Base-by-base conservation (phyloP, 2,113 vertebrate genomes). In the Gopherus flavomarginatus region DNA sequence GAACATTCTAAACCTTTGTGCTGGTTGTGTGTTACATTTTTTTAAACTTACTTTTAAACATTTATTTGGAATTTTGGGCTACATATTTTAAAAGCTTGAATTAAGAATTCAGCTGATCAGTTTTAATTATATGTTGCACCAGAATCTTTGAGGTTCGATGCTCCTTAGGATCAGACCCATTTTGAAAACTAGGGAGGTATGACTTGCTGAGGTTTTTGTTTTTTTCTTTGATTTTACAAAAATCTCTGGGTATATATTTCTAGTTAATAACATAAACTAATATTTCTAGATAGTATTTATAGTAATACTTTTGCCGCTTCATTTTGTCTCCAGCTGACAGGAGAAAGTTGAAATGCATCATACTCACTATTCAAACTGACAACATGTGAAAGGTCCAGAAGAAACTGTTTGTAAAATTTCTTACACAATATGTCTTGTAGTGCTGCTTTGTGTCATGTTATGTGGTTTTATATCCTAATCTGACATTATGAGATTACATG, bases 361-460 rank as follows among this genome's bases (percentile, higher is more conserved):
- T 75, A 93, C 85, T 96, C 96, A 85, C 96, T 94, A 83, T 87
- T 97, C 96, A 94, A 95, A 94, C 94, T 91, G 96, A 96, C 97
- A 96, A 96, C 90, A 97, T 13, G 54, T 91, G 96, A 98, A 95
- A 83, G 87, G 42, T 92, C 86, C 91, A 91, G 94, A 94, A 97
- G 94, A 97, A 96, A 97, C 89, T 94, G 95, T 95, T 97, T 97
- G 89, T 91, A 94, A 94, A 86, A 95, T 97, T 96, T 95, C 97
- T 96, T 94, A 96, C 96, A 96, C 86, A 72, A 87, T 81, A 75
- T 93, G 90, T 87, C 97, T 96, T 96, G 95, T 95, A 96, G 81
- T 83, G 95, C 84, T 97, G 97, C 90, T 96, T 94, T 96, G 80
- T 97, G 98, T 97, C 97, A 95, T 96, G 97, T 98, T 95, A 93